phyloP scores from a whole-genome alignment of 53 echinoderm and acorn worm genomes.

The Luidia sarsii region DNA sequence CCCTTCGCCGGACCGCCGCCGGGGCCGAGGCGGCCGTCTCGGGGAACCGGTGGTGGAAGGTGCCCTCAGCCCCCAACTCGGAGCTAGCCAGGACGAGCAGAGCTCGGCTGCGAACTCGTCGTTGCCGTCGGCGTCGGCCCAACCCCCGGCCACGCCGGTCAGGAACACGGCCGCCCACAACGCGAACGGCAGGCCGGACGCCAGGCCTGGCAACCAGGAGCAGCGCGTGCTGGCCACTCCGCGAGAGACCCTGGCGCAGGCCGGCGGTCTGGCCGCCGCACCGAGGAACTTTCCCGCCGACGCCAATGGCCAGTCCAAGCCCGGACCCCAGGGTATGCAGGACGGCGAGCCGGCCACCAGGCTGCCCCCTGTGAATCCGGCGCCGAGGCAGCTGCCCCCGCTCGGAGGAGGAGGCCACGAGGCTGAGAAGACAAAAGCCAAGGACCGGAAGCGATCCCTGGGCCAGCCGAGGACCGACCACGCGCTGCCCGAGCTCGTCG shows the following conservation, averaged over 20 bases:
- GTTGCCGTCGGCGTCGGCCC: too few species aligned
- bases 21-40: not conserved
- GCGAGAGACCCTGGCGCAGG: slow-evolving; percentile 52
- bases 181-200: slow-evolving; percentile 85
- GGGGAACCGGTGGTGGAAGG: too few species aligned
- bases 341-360: not conserved
- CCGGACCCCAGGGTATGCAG: not conserved
- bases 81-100: too few species aligned
- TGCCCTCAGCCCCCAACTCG: too few species aligned
- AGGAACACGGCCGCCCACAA: slow-evolving; percentile 82
- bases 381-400: slow-evolving; percentile 22
- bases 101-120: too few species aligned
- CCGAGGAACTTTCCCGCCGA: too few species aligned
- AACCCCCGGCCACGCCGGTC: slow-evolving; percentile 8
- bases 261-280: slow-evolving; percentile 33
- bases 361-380: slow-evolving; percentile 16
- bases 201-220: slow-evolving; percentile 66
- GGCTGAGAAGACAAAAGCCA: slow-evolving; percentile 16
- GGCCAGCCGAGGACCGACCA: slow-evolving; percentile 18
- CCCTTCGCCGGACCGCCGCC: not conserved
- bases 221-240: slow-evolving; percentile 87
- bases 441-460: slow-evolving; percentile 15
- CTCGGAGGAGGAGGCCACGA: not conserved
- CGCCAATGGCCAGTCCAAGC: too few species aligned
- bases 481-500: not conserved